phyloP scores from a whole-genome alignment of 2,888 invertebrate species.

The Nomada fucata region DNA sequence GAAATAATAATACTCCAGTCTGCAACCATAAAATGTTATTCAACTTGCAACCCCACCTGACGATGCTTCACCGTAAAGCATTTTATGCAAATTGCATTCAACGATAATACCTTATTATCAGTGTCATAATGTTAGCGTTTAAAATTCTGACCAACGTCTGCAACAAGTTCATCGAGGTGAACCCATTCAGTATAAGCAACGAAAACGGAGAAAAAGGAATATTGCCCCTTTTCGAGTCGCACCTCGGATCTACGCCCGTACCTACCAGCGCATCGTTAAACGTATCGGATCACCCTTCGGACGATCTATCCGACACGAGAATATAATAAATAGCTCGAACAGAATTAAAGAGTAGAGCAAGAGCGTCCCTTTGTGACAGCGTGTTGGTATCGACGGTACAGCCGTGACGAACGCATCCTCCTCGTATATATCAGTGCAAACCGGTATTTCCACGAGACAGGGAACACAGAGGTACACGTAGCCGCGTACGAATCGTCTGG shows the following conservation, averaged over 20 bases:
- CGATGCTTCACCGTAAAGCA: too few relatives aligned
- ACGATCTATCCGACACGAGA: constrained; percentile 7
- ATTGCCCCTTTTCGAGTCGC: too few relatives aligned
- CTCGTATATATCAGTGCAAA: constrained; percentile 40
- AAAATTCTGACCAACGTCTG: too few relatives aligned
- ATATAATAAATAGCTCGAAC: constrained; percentile 11
- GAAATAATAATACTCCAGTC: background rate
- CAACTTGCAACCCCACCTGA: too few relatives aligned
- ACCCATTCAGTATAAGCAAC: too few relatives aligned
- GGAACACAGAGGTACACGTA: background rate
- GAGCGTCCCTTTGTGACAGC: constrained; percentile 8
- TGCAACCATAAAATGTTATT: too few relatives aligned
- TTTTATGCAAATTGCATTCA: too few relatives aligned
- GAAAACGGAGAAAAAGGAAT: too few relatives aligned
- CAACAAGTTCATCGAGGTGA: too few relatives aligned
- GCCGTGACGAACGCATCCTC: constrained; percentile 33
- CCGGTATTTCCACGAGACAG: constrained; percentile 31
- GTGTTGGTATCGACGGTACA: constrained; percentile 20
- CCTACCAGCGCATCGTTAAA: background rate
- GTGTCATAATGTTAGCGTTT: too few relatives aligned
- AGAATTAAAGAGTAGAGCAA: constrained; percentile 9
- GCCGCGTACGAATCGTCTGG: constrained; percentile 19
- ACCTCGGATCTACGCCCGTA: background rate
- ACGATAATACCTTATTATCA: too few relatives aligned
- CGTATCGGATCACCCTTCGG: background rate